Base-by-base conservation (phyloP, 2,888 invertebrate genomes). In the Dichetophora obliterata region DNA sequence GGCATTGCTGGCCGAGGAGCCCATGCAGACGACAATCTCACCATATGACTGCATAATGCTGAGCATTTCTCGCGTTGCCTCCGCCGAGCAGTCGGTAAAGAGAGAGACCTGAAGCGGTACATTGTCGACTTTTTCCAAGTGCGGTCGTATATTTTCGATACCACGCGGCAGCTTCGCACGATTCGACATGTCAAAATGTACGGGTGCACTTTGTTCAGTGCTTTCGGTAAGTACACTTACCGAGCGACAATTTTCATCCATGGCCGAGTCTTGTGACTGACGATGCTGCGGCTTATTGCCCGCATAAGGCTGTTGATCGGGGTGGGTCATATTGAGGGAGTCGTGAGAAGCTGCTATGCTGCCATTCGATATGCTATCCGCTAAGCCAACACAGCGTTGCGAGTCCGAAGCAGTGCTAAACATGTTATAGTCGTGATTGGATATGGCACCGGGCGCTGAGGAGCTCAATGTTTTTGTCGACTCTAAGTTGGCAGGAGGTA, bases 41-140 rank as follows among this genome's bases (percentile, higher is more conserved):
- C 96, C 97, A 88, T 98, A 96, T 75, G 94, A 94, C 88, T 96
- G 96, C 97, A 99, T 98, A 77, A 99, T 98, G 83, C 93, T 92
- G 79, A 96, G 90, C 99, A 99, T 99, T 89, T 96, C 95, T 43
- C 93, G 91, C 0, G 97, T 98, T 16, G 96, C 96, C 80, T 93
- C 91, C n/a, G 97, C 94, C 1, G 95, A 96, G 90, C 98, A 99
- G 90, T 99, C 99, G 0, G 99, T 99, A 90, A 99, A 99, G 14
- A 99, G 91, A 0, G 98, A 98, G 22, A 99, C 99, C 75, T 98
- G 92, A 43, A 99, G 90, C 5, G 99, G 99, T 71, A 99, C 99
- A 90, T 99, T 99, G 90, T 99, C 99, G 73, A 99, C 97, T 82
- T 95, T 92, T 87, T 97, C 96, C 82, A 99, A 93, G 89, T 98